Base-by-base conservation (phyloP, 2,113 vertebrate genomes). In the Pterophyllum scalare region DNA sequence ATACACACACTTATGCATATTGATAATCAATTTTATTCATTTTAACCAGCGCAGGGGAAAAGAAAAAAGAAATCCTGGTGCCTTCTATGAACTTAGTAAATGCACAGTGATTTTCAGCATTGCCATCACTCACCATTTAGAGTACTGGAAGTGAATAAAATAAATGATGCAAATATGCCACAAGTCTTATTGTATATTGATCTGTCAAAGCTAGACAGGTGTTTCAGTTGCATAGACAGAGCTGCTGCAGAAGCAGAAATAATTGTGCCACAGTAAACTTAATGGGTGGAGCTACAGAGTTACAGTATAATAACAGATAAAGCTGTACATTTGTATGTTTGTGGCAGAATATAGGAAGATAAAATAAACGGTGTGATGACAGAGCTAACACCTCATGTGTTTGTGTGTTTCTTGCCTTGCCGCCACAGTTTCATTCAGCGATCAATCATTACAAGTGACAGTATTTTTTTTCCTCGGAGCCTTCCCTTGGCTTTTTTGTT, bases 1-100 rank as follows among this genome's bases (percentile, higher is more conserved):
- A 64, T 77, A 70, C 82, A 80, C 82, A 80, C 84, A 54, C 86
- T 88, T 82, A 83, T 82, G 86, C 78, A 75, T 92, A 93, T 94
- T 89, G 93, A 92, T 89, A 91, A 93, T 94, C 93, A 86, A 90
- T 94, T 85, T 84, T 85, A 46, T 82, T 86, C 75, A 88, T 94
- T 94, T 93, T 86, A 88, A 92, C 75, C 84, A 88, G 77, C 59
- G 75, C 72, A 72, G 65, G 43, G 20, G 31, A 4, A 4, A 28
- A 72, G 65, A 82, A 82, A 86, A 35, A 46, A 38, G 70, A 86
- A 60, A 88, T 80, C 81, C 31, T 49, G 5, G 61, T 49, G 22
- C 43, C 15, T 6, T 82, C 24, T 84, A 82, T 77, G n/a, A 86
- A 85, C 40, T 40, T 33, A n/a, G 64, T 46, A 83, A 77, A 24